phyloP scores from a whole-genome alignment of 2,888 invertebrate genomes.

The Drosophila antonietae region DNA sequence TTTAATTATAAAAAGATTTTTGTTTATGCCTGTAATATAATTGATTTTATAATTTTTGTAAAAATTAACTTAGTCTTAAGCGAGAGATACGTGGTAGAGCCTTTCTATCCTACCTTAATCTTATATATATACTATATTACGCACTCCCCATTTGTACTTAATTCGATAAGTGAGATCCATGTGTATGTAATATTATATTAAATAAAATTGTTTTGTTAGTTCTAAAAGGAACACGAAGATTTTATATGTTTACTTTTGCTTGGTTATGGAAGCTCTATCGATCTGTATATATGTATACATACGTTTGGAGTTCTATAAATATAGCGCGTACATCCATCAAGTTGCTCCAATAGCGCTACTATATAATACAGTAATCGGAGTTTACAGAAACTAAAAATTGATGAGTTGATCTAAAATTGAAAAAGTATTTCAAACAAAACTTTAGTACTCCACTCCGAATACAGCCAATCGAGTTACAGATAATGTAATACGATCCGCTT shows the following conservation, averaged over 20 bases:
- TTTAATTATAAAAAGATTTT: constrained; percentile 6
- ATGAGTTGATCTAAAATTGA: no score
- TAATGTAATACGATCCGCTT: neutral
- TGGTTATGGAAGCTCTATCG: neutral
- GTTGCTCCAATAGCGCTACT: neutral
- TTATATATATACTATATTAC: neutral
- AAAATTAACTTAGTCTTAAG: constrained; percentile 45
- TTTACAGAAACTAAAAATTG: no score
- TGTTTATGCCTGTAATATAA: constrained; percentile 39
- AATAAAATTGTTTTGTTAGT: constrained; percentile 71
- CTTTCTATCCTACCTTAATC: constrained; percentile 25
- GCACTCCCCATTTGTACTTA: constrained; percentile 49
- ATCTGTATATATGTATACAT: neutral
- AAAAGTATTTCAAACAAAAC: neutral
- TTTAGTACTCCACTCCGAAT: neutral
- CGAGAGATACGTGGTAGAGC: constrained; percentile 24
- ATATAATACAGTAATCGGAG: no score
- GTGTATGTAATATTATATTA: constrained; percentile 29
- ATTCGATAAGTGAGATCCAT: constrained; percentile 38
- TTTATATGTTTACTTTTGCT: neutral
- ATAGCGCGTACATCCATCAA: neutral
- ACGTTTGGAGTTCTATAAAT: neutral
- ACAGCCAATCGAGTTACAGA: neutral
- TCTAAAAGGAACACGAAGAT: constrained; percentile 11
- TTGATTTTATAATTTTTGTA: constrained; percentile 45